These are phyloP conservation scores for Trachops cirrhosus DNA, from an alignment of 2,797 vertebrate species.

Conservation along the genomic window DNA sequence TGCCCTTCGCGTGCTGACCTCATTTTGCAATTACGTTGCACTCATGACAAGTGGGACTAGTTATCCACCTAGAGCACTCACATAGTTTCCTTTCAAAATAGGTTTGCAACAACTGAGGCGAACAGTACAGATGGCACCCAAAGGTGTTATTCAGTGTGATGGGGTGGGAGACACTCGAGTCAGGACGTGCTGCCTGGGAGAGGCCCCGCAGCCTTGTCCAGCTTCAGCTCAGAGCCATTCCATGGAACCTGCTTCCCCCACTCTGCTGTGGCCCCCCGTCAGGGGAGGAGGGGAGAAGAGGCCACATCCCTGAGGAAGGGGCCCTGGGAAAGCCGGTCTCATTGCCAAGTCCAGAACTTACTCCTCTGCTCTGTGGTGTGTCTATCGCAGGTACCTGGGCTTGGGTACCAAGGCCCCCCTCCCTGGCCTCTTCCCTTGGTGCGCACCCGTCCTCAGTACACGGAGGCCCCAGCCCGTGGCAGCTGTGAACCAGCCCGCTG, in stretches of 20 bases:
- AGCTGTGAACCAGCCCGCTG: background rate
- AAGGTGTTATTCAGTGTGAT: background rate
- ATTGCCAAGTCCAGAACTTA: background rate
- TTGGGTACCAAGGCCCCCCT: background rate
- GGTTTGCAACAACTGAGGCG: background rate
- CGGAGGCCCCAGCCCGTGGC: background rate
- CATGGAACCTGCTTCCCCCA: background rate
- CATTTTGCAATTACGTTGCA: background rate
- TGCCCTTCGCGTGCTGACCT: background rate
- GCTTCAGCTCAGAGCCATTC: accelerated
- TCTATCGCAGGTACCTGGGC: background rate
- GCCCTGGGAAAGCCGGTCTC: background rate
- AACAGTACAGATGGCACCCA: background rate
- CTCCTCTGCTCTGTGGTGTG: accelerated
- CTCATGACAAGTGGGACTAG: background rate
- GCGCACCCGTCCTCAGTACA: background rate
- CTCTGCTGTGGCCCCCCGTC: background rate
- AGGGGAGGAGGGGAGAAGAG: background rate
- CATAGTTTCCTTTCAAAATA: constrained; percentile 38
- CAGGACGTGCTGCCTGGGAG: background rate
- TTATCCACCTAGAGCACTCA: constrained; percentile 16
- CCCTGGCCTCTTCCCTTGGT: background rate
- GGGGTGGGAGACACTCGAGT: background rate
- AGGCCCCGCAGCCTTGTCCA: background rate
- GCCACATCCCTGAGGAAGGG: background rate